These are phyloP conservation scores for Drosophila quinaria DNA, from an alignment of 2,888 invertebrate species.

Conservation along the genomic window DNA sequence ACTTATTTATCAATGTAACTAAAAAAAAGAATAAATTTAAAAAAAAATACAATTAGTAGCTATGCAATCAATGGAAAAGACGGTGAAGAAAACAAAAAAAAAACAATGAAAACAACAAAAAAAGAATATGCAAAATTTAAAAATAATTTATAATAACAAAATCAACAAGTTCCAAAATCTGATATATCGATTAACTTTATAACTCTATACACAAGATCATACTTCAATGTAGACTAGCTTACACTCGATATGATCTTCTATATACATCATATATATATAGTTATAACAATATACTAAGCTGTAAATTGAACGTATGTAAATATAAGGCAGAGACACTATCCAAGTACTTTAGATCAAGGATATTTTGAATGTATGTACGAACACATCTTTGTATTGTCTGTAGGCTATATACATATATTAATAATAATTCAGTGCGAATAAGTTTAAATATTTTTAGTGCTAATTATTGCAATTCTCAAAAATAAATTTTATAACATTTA, in stretches of 20 bases:
- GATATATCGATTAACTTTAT: conserved; percentile 46
- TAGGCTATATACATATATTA: conserved; percentile 33
- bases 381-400: conserved; percentile 19
- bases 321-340: conserved; percentile 27
- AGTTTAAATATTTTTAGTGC: conserved; percentile 70
- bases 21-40: conserved; percentile 10
- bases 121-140: conserved; percentile 26
- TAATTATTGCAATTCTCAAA: conserved; percentile 79
- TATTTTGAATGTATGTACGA: conserved; percentile 57
- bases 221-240: conserved; percentile 21
- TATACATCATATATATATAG: conserved; percentile 15
- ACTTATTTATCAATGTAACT: conserved; percentile 37
- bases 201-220: conserved; percentile 37
- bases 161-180: conserved; percentile 50
- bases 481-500: conserved; percentile 77
- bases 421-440: conserved; percentile 33
- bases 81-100: conserved; percentile 68
- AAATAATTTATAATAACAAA: conserved; percentile 21
- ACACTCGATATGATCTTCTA: conserved; percentile 31
- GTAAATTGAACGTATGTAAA: conserved; percentile 48
- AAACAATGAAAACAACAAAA: conserved; percentile 21
- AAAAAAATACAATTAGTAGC: conserved; percentile 57
- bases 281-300: conserved; percentile 36
- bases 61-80: conserved; percentile 82
- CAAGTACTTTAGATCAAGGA: conserved; percentile 21